Base-by-base conservation (phyloP, 2,888 invertebrate genomes). In the Drosophila subquinaria region DNA sequence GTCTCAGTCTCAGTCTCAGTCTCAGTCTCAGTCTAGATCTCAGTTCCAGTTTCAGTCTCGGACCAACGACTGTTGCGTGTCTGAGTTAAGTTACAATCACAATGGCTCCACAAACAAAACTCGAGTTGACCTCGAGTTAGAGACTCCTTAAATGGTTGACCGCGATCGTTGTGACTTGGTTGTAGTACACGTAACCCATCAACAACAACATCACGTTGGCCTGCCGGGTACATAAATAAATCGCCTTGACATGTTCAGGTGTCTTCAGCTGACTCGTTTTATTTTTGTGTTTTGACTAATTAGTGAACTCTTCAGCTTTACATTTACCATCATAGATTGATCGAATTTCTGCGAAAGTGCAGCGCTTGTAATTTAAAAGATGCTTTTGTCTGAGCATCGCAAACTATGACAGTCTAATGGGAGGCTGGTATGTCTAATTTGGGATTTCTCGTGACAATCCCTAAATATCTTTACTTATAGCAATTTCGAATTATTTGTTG, bases 201-300 rank as follows among this genome's bases (percentile, higher is more conserved):
- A 66, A 42, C 52, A 73, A 63, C 51, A 20, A 63, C 51, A 30
- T 38, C 47, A 27, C 27, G 27, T 59, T 65, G 27, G 52, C 45
- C 62, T 35, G 63, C 60, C 64, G 74, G 68, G 61, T 47, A 56
- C 48, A 69, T 38, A 53, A 23, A 66, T 67, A 67, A 65, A 70
- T 59, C 53, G 60, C 88, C 90, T 89, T 86, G 90, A 83, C 89
- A 90, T 90, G 87, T 81, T 88, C 86, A 86, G 87, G 78, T 90
- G 90, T 76, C 76, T 79, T 57, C 56, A 45, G 74, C 43, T 51
- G 43, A 45, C 40, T 36, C 27, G 56, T 61, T 30, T 23, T 55
- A 45, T 36, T 38, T 43, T 9, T 38, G 53, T 23, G 23, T 33
- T 43, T 64, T 85, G 86, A 82, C 88, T 85, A 89, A 89, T 84